Base-by-base conservation (phyloP, 2,797 vertebrate genomes). In the Labroides dimidiatus region DNA sequence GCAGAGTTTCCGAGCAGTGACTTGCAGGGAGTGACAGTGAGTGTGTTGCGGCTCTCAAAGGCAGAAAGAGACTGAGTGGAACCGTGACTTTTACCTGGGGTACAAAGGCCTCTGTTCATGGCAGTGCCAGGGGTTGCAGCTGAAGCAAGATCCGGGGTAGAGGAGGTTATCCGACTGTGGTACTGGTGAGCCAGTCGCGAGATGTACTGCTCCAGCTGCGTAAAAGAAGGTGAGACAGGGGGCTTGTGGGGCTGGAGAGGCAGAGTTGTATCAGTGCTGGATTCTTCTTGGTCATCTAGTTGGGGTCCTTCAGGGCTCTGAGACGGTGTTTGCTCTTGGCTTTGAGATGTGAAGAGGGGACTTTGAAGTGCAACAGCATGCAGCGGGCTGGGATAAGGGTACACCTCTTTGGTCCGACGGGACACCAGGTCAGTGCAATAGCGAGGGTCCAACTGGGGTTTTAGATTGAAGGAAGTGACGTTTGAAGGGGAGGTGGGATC, bases 321-420 rank as follows among this genome's bases (percentile, higher is more conserved):
- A 12, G 89, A 86, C 27, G 82, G 70, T 6, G 88, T 88, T 19
- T 80, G 86, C 53, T 94, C 93, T 52, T 89, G 92, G 44, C 72
- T 91, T 30, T 84, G 85, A 10, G 86, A 87, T 43, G 91, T 95
- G 81, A 95, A 96, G 37, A 96, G 90, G 13, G 95, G 95, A 65
- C 95, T 96, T 65, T 96, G 95, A 23, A 96, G 92, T 36, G 95
- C 95, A 3, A 96, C 94, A 0, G 95, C 95, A 30, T 96, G 95
- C 69, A 96, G 85, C 0, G 95, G 95, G 74, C 95, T 96, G 14
- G 95, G 95, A 75, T 94, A 96, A 13, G 92, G 77, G 73, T 96
- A 96, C 30, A 95, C 91, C 70, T 96, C 95, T 76, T 94, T 95
- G 74, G 93, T 95, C 77, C 93, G 90, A 41, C 93, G 90, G 42